Evolutionary conservation across 1,140 invertebrate species (phyloP).

Genomic region (Pissodes strobi): DNA sequence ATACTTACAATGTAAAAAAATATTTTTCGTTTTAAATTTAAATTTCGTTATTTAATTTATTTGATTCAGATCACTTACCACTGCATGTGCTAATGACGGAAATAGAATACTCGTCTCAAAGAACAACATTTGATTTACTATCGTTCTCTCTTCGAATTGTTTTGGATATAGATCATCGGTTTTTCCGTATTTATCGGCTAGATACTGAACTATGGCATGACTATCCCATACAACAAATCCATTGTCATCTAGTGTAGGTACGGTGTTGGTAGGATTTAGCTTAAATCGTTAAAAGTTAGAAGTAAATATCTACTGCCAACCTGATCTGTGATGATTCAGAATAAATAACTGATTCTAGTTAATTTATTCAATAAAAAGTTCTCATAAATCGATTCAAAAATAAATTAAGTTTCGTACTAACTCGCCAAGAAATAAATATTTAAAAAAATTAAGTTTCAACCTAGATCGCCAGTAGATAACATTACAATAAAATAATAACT

Average conservation of each 20-base stretch:
- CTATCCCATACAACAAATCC: conserved; percentile 67
- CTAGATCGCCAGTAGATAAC: too few species aligned
- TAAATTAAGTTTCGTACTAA: too few species aligned
- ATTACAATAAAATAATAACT: too few species aligned
- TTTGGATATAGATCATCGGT: conserved; percentile 65
- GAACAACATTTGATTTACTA: conserved; percentile 61
- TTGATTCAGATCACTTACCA: conserved; percentile 30
- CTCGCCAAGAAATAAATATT: too few species aligned
- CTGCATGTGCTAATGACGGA: conserved; percentile 12
- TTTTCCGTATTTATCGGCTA: conserved; percentile 64
- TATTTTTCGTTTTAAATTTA: neutral
- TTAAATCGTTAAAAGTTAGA: too few species aligned
- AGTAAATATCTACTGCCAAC: too few species aligned
- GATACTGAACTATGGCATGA: conserved; percentile 64
- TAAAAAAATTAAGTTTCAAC: too few species aligned
- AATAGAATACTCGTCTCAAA: conserved; percentile 62
- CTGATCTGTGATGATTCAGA: too few species aligned
- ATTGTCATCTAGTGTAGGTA: conserved; percentile 68
- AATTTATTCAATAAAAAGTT: too few species aligned
- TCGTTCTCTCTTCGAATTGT: conserved; percentile 60
- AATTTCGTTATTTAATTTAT: neutral
- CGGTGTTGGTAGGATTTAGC: conserved; percentile 70
- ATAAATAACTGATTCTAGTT: too few species aligned
- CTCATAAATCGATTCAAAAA: too few species aligned
- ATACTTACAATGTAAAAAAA: neutral